A percentile compares a stretch with the other conserved stretches of the same genome.
These are phyloP conservation scores for Onychomys torridus DNA, from an alignment of 2,797 vertebrate species.

Conservation along the genomic window DNA sequence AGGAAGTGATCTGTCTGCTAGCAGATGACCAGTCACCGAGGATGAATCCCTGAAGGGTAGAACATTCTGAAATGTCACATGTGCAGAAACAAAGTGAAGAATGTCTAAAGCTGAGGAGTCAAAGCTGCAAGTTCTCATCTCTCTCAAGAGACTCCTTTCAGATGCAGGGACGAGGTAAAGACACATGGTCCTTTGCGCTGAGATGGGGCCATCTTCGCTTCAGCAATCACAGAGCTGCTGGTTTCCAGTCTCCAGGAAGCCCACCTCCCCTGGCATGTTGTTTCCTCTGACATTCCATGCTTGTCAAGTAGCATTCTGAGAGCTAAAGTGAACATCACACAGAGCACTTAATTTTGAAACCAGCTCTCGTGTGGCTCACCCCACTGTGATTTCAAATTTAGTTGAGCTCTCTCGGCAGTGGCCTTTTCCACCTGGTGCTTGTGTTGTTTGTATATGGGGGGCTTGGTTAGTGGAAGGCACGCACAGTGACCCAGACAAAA, in stretches of 20 bases:
- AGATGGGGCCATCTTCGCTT: slow-evolving; percentile 42
- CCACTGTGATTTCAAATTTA: slow-evolving; percentile 62
- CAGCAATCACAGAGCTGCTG: background rate
- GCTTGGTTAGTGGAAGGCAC: background rate
- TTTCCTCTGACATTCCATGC: slow-evolving; percentile 28
- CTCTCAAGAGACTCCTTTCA: background rate
- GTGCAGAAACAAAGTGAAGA: background rate
- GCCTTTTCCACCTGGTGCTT: background rate
- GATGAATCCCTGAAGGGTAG: background rate
- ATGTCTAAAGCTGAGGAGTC: background rate
- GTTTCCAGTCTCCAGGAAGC: background rate
- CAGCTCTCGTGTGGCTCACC: slow-evolving; percentile 46
- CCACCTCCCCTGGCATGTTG: slow-evolving; percentile 17
- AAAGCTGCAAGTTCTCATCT: background rate
- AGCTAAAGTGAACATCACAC: slow-evolving; percentile 56
- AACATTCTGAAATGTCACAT: background rate
- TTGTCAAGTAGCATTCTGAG: slow-evolving; percentile 51
- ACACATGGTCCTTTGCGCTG: background rate
- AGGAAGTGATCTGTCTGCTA: background rate
- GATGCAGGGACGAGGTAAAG: background rate
- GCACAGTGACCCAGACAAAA: background rate
- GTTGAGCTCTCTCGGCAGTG: background rate
- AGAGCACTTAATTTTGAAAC: slow-evolving; percentile 65
- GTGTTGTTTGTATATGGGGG: background rate
- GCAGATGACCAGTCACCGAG: background rate